phyloP scores from a whole-genome alignment of 2,888 invertebrate genomes.

The Idaea dimidiata region DNA sequence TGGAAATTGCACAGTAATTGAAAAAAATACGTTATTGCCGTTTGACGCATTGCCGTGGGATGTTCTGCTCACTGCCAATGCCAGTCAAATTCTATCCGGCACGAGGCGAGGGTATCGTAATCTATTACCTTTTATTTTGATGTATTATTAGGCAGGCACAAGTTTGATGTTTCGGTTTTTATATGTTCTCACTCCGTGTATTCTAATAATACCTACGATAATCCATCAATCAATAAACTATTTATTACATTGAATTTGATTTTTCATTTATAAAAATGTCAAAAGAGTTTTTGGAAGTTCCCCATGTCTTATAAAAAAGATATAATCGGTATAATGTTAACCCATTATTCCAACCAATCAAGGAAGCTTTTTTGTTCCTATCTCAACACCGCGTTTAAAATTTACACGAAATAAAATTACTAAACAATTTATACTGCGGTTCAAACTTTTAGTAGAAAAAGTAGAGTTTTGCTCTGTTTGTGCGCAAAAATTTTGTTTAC shows the following conservation, averaged over 20 bases:
- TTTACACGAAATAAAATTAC: no score
- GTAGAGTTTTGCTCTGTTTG: conserved; percentile 14
- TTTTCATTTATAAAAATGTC: no score
- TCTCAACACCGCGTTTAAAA: no score
- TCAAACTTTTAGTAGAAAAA: background rate
- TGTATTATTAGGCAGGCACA: conserved; percentile 1
- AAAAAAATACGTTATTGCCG: conserved; percentile 76
- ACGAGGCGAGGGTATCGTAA: conserved; percentile 35
- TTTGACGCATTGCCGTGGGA: conserved; percentile 66
- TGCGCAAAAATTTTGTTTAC: conserved; percentile 46
- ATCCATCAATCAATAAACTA: no score
- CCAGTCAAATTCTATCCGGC: conserved; percentile 41
- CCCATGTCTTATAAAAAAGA: no score
- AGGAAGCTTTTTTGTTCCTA: no score
- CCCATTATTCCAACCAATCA: no score
- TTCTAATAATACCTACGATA: no score
- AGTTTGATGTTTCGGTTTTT: background rate
- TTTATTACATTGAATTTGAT: no score
- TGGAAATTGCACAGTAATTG: conserved; percentile 76
- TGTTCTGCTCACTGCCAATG: conserved; percentile 41
- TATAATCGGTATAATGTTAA: no score
- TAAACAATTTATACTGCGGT: background rate
- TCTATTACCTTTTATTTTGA: conserved; percentile 26
- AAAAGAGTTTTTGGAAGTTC: no score
- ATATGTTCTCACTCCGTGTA: background rate